Percentiles rank a stretch among this genome's conserved stretches.
These are phyloP conservation scores for Aleiodes leptofemur DNA, from an alignment of 2,888 invertebrate species.

Conservation along the genomic window DNA sequence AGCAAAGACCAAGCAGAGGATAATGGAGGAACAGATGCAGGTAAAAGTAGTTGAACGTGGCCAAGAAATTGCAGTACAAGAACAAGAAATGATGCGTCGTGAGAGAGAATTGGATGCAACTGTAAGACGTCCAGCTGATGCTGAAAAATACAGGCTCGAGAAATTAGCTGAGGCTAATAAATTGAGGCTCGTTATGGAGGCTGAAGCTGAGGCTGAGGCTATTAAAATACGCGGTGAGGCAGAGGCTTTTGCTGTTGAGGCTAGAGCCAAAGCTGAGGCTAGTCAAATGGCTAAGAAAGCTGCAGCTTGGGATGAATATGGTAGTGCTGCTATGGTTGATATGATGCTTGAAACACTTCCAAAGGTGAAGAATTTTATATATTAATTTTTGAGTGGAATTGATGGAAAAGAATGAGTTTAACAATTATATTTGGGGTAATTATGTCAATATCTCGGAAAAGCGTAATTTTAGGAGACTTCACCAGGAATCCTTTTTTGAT, in stretches of 20 bases:
- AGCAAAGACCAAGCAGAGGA: conserved; percentile 95
- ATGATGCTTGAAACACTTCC: conserved; percentile 97
- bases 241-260: conserved; percentile 94
- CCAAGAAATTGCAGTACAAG: conserved; percentile 96
- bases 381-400: background rate
- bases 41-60: conserved; percentile 93
- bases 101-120: conserved; percentile 96
- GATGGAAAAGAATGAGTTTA: conserved; percentile 1
- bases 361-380: conserved; percentile 80
- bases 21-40: conserved; percentile 98
- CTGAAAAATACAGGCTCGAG: conserved; percentile 92
- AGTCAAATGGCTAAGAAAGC: conserved; percentile 98
- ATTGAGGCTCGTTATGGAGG: conserved; percentile 92
- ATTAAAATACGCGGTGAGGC: conserved; percentile 90
- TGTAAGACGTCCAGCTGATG: conserved; percentile 95
- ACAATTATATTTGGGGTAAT: background rate
- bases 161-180: conserved; percentile 96
- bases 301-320: conserved; percentile 97
- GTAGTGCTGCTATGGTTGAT: conserved; percentile 96
- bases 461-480: too few relatives aligned
- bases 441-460: background rate
- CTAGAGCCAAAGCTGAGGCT: conserved; percentile 96
- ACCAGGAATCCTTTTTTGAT: too few relatives aligned
- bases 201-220: conserved; percentile 96
- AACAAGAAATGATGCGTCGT: conserved; percentile 94